Evolutionary conservation across 2,797 vertebrate species (phyloP), one percentile per base, ranked within the genome.

Genomic region (Cephalopachus bancanus): DNA sequence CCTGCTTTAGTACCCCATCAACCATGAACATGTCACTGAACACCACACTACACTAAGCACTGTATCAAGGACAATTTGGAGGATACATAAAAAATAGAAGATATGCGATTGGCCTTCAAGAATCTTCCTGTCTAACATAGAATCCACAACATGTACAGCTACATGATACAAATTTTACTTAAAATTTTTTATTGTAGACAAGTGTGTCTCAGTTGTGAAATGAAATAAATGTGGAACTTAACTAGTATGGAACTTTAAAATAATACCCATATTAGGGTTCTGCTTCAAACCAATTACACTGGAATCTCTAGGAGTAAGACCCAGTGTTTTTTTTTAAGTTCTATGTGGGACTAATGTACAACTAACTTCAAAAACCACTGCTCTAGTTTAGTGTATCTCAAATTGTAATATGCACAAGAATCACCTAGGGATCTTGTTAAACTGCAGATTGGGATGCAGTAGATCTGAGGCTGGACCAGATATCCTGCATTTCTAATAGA

Each of bases 181-280:
- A 75, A 64, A 51, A 20, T 62, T 85, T 28, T 55, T 91, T 91
- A 91, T 74, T 91, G 49, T 85, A 78, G 26, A 84, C 22, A 94
- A 93, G 10, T 69, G 6, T 92, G 37, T 91, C 44, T 85, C 74
- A 55, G 22, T 30, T 92, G 1, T 71, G 44, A 51, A 83, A 83
- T 78, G 22, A 76, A 89, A 62, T 67, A 60, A 64, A 93, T 62
- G 7, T 60, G 55, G 26, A 96, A 72, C n/a, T 76, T 74, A 65
- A 72, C 37, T 88, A 91, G 89, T 33, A 10, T 71, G 53, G 53
- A 96, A 83, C 59, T 72, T 89, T 53, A 93, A 83, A 65, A 64
- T 37, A 67, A 86, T n/a, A 55, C 59, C 19, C 9, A 57, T 51
- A 22, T 89, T 49, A 80, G 20, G 28, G 9, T 1, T 44, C 10